Base-by-base conservation (phyloP, 1,140 invertebrate genomes). In the Procambarus virginalis region DNA sequence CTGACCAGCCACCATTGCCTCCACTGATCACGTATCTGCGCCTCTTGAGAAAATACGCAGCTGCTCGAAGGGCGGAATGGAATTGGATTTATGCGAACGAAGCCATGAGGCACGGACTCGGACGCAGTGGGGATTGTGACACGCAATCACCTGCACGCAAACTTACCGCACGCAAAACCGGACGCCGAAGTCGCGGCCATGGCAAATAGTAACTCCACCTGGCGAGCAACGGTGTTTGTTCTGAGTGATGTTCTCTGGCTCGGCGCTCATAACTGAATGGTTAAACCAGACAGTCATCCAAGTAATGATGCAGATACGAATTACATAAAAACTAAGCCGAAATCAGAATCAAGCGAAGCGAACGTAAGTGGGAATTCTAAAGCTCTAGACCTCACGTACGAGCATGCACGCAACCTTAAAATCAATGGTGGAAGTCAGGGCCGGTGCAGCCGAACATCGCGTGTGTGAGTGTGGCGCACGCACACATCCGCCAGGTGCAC, bases 131-230 rank as follows among this genome's bases (percentile, higher is more conserved):
- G 88, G 88, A 84, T 84, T 84, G 88, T 89, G 88, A 84, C 88
- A 89, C 88, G 88, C 88, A 89, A 78, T 89, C 88, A 84, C 88
- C 80, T 82, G 88, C 88, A 84, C 88, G 86, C 86, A 88, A 88
- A 88, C 82, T 84, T 89, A 80, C 68, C 82, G 82, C 88, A 89
- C 88, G 88, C 88, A 89, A 89, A 89, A 88, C 78, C 60, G 78
- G 86, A 88, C 78, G 78, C 86, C 86, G 64, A 88, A 88, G 86
- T 73, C 86, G 34, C n/a, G 45, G 86, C 86, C 86, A 81, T 75
- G 58, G 84, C 84, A 86, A 86, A 86, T 51, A 78, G 73, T 77
- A 22, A n/a, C 48, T 51, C 14, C 49, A 73, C 14, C 51, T 77
- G 84, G 77, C 82, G 77, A 51, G 78, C 79, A 64, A 48, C 58